A percentile compares a stretch with the other conserved stretches of the same genome.
phyloP scores from a whole-genome alignment of 2,797 vertebrate genomes.

The Gymnothorax javanicus region DNA sequence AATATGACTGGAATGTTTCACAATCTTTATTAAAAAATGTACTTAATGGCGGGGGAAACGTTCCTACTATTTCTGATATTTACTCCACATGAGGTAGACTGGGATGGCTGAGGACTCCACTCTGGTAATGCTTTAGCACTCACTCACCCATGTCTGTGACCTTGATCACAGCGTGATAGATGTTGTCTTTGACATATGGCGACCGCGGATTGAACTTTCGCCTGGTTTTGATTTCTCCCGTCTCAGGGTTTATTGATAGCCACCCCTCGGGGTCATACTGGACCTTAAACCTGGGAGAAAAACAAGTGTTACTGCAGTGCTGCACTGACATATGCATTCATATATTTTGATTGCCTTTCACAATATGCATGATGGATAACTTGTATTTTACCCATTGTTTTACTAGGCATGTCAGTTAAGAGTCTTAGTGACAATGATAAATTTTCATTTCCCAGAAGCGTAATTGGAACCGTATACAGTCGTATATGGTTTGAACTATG shows the following conservation, averaged over 20 bases:
- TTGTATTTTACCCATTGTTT: neutral
- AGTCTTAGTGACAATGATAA: too few species aligned
- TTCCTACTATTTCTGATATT: neutral
- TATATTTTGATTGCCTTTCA: neutral
- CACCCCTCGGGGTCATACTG: constrained; percentile 84
- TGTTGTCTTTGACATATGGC: constrained; percentile 75
- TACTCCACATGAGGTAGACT: neutral
- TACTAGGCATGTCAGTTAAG: neutral
- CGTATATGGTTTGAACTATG: too few species aligned
- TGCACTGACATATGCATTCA: neutral
- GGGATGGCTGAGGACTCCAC: neutral
- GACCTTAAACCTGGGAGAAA: constrained; percentile 77
- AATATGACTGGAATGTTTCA: neutral
- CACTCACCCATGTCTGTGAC: constrained; percentile 82
- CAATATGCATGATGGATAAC: neutral
- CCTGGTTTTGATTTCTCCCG: constrained; percentile 76
- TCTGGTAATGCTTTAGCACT: neutral
- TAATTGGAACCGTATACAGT: too few species aligned
- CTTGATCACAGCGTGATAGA: constrained; percentile 81
- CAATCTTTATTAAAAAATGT: neutral
- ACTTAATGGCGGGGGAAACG: neutral
- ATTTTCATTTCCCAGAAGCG: too few species aligned
- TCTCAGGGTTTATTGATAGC: constrained; percentile 76
- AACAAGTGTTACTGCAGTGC: neutral
- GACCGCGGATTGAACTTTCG: constrained; percentile 79